Evolutionary conservation across 2,113 vertebrate genomes (phyloP).

Genomic region (Archocentrus centrarchus): DNA sequence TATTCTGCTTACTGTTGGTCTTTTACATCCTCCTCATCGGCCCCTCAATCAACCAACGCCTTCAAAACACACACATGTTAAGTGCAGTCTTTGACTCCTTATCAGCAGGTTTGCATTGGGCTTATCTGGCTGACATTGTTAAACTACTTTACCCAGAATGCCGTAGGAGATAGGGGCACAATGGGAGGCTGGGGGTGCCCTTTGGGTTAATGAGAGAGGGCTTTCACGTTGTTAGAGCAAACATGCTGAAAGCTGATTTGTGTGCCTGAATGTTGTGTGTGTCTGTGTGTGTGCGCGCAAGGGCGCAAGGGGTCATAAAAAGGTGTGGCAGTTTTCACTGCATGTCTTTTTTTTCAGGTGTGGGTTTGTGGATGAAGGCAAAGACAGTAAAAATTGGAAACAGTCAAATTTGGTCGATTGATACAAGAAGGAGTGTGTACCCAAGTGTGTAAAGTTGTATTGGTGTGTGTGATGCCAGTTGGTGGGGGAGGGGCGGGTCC

Average conservation of each 20-base stretch:
- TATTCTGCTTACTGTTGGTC: conserved; percentile 54
- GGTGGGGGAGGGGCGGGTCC: conserved; percentile 8
- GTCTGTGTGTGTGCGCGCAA: conserved; percentile 9
- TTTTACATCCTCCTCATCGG: conserved; percentile 65
- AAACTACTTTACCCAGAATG: conserved; percentile 83
- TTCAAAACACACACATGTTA: conserved; percentile 78
- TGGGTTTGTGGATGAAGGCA: neutral
- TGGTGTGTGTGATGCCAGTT: neutral
- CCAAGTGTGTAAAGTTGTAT: neutral
- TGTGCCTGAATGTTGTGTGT: conserved; percentile 5
- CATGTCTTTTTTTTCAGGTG: neutral
- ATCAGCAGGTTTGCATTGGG: conserved; percentile 77
- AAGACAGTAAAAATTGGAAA: neutral
- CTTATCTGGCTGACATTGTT: conserved; percentile 82
- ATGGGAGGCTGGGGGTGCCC: conserved; percentile 70
- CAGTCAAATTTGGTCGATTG: neutral
- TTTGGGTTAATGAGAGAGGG: conserved; percentile 77
- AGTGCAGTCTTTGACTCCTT: conserved; percentile 79
- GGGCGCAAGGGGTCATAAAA: conserved; percentile 58
- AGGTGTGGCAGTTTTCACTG: conserved; percentile 45
- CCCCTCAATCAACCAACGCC: conserved; percentile 73
- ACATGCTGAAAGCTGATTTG: conserved; percentile 59
- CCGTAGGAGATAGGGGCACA: conserved; percentile 75
- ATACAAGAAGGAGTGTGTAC: conserved; percentile 18
- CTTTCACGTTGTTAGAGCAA: conserved; percentile 72